Base-by-base conservation (phyloP, 2,113 vertebrate species). In the Brienomyrus brachyistius region DNA sequence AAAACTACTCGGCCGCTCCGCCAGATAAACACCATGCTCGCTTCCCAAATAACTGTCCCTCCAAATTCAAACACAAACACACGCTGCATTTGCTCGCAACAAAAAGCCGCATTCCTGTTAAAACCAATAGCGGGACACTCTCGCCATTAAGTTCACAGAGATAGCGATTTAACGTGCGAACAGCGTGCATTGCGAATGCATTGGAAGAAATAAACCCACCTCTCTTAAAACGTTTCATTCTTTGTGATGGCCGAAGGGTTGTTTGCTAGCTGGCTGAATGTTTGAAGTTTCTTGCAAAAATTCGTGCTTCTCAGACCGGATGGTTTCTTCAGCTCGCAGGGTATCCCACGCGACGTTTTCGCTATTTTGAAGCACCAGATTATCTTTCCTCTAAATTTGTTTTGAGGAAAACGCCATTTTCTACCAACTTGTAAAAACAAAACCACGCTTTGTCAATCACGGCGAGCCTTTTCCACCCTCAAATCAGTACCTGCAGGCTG, bases 141-240 rank as follows among this genome's bases (percentile, higher is more conserved):
- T 89, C 48, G 50, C 45, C 86, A 56, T 40, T 47, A 62, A 87
- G 86, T 59, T 27, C 40, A 74, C 6, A 80, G 83, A 54, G 84
- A 10, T 21, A 31, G 47, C 66, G 17, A 23, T 11, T 66, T 27
- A 27, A 3, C 2, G 56, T 3, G 11, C 8, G 7, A 3, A 23
- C 27, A 90, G 90, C 21, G 6, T 21, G 74, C 7, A 88, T 70
- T 1, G 15, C 31, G 54, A 6, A 35, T 51, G 11, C 4, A 74
- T 0, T 40, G 19, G 45, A 91, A 90, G 84, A 56, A 48, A n/a
- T 9, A n/a, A 4, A 87, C 93, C 94, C 91, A 96, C 96, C 95
- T 96, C 95, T 95, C 94, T 96, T 96, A 88, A 92, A 92, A 23
- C 95, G 92, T 91, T 95, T 96, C 96, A 96, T 96, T 95, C 94